phyloP scores from a whole-genome alignment of 2,888 invertebrate species.

The Drosophila limbata region DNA sequence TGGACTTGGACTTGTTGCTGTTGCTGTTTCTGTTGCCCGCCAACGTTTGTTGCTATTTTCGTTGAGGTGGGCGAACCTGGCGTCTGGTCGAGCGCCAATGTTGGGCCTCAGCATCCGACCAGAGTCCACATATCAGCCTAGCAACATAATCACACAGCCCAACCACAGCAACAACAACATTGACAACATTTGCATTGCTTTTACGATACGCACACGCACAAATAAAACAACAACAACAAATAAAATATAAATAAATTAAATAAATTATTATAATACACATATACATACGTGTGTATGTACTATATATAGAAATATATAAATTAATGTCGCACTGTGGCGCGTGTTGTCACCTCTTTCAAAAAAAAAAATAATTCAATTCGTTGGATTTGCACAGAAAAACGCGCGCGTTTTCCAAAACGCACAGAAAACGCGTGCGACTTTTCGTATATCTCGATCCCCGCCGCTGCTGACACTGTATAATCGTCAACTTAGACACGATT shows the following conservation, averaged over 20 bases:
- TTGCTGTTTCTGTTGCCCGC: conserved; percentile 36
- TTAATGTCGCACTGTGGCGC: conserved; percentile 24
- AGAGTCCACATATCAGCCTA: conserved; percentile 21
- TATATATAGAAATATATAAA: conserved; percentile 24
- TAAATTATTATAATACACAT: conserved; percentile 26
- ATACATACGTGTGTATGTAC: conserved; percentile 5
- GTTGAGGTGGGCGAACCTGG: conserved; percentile 76
- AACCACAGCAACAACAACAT: conserved; percentile 22
- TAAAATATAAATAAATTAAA: conserved; percentile 29
- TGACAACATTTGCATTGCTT: conserved; percentile 44
- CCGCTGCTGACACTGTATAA: conserved; percentile 18
- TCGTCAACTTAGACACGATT: conserved; percentile 22
- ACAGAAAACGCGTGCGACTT: conserved; percentile 24
- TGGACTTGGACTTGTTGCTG: conserved; percentile 71
- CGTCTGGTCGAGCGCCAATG: conserved; percentile 45
- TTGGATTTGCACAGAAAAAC: conserved; percentile 40
- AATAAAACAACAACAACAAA: conserved; percentile 11
- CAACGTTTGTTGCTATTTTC: conserved; percentile 52
- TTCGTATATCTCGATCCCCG: conserved; percentile 18
- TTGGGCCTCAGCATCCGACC: conserved; percentile 39
- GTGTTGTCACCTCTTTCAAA: conserved; percentile 58
- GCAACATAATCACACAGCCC: conserved; percentile 33
- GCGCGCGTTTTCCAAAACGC: conserved; percentile 63
- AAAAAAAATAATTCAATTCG: background rate
- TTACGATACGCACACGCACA: conserved; percentile 63